Base-by-base conservation (phyloP, 1,140 invertebrate species). In the Drosophila sp. region DNA sequence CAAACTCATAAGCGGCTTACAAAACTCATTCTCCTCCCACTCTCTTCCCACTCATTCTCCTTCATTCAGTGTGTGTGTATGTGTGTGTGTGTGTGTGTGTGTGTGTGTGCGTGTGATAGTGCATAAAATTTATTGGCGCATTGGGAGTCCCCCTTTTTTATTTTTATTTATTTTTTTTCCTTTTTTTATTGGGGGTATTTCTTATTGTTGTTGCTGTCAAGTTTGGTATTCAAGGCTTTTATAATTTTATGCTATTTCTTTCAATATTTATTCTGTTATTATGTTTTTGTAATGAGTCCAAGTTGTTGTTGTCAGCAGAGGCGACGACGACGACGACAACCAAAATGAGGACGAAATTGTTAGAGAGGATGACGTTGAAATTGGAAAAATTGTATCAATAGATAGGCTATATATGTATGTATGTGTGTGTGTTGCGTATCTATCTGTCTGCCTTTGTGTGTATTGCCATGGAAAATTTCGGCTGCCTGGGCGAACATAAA, bases 171-270 rank as follows among this genome's bases (percentile, higher is more conserved):
- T 23, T 23, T 47, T 27, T 30, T n/a, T 6, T 25, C 10, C 35
- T 35, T 60, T 68, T 60, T 66, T 73, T 68, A 68, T 75, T 74
- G 54, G 30, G 41, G 57, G 27, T 25, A 58, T 29, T 41, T 8
- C 27, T 66, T 61, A 2, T 35, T 38, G 60, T 78, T 85, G 81
- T 72, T 60, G 68, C 60, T 79, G 82, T 85, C 82, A 79, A 77
- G 72, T 82, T 74, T 73, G 68, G 56, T 68, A 23, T 62, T 72
- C 60, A 54, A 76, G 79, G 84, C 83, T 87, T 87, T 87, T 89
- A 87, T 87, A 87, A 87, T 87, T 87, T 89, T 87, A 87, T 87
- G 83, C 79, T 80, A 87, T 87, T 87, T 87, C 83, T 83, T 89
- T 87, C 83, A 87, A 87, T 87, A 87, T 87, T 87, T 87, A 87